Conservation (phyloP, 2,113 vertebrate genomes). For the Pseudorhombus dupliciocellatus region DNA sequence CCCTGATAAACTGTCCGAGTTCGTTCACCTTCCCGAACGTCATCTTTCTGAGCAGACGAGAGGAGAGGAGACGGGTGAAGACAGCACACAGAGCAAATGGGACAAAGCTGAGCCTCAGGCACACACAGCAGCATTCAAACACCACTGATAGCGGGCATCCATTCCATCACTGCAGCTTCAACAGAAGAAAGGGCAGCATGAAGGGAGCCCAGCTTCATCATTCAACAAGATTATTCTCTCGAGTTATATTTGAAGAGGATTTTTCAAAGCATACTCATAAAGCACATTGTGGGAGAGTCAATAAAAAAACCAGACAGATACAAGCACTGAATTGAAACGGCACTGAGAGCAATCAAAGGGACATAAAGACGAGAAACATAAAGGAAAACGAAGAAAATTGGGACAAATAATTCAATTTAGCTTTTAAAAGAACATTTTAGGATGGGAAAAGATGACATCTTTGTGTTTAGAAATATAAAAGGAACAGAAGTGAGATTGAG, state of each 20-base stretch:
- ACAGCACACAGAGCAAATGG: conserved; percentile 13
- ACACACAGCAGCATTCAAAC: neutral
- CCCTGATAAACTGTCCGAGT: conserved; percentile 96
- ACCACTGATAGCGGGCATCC: neutral
- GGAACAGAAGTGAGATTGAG: no score
- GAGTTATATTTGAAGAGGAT: neutral
- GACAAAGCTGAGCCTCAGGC: conserved; percentile 23
- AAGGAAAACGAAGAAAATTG: neutral
- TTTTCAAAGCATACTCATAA: conserved; percentile 19
- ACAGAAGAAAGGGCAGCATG: fast-evolving
- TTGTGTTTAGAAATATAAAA: no score
- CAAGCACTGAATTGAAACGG: neutral
- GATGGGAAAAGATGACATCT: no score
- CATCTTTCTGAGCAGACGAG: conserved; percentile 87
- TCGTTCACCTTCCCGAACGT: conserved; percentile 98
- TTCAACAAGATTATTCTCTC: conserved; percentile 3
- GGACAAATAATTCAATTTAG: neutral
- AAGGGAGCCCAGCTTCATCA: conserved; percentile 21
- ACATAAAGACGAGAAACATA: conserved; percentile 11
- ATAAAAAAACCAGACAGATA: conserved; percentile 15
- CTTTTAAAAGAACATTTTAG: neutral
- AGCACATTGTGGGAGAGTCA: conserved; percentile 1
- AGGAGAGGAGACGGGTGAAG: conserved; percentile 34
- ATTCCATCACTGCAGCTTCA: conserved; percentile 15
- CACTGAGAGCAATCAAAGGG: neutral